These are phyloP conservation scores for Drosophila nigromelanica DNA, from an alignment of 1,140 invertebrate species.

Conservation along the genomic window DNA sequence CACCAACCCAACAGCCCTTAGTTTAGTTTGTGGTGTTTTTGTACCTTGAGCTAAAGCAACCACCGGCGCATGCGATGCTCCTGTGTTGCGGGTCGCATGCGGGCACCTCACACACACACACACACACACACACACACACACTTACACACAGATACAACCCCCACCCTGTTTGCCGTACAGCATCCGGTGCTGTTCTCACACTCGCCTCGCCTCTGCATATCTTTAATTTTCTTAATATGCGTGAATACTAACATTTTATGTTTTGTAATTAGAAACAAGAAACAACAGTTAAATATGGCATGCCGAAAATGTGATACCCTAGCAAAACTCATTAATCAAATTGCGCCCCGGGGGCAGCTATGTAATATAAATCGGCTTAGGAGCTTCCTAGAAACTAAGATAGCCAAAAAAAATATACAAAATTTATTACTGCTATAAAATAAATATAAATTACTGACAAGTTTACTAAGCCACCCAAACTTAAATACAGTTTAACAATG, in stretches of 20 bases:
- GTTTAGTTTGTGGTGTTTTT: constrained; percentile 19
- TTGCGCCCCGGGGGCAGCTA: not conserved
- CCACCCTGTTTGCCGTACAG: constrained; percentile 39
- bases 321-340: constrained; percentile 13
- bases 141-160: constrained; percentile 30
- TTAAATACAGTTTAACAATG: too few relatives aligned
- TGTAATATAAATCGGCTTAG: not conserved
- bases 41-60: constrained; percentile 69
- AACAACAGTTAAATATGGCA: constrained; percentile 15
- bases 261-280: constrained; percentile 75
- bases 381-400: not conserved
- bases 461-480: too few relatives aligned
- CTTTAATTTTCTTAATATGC: constrained; percentile 82
- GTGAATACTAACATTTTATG: constrained; percentile 79
- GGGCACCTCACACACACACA: constrained; percentile 43
- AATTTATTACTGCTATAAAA: too few relatives aligned
- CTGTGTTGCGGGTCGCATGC: constrained; percentile 59
- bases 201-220: constrained; percentile 56
- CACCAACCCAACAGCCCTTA: not conserved
- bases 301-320: constrained; percentile 15
- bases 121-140: constrained; percentile 11
- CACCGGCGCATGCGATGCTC: constrained; percentile 51
- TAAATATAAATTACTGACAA: too few relatives aligned
- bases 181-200: constrained; percentile 75
- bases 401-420: not conserved